phyloP scores from a whole-genome alignment of 2,888 invertebrate species.

The Lithodes maja region DNA sequence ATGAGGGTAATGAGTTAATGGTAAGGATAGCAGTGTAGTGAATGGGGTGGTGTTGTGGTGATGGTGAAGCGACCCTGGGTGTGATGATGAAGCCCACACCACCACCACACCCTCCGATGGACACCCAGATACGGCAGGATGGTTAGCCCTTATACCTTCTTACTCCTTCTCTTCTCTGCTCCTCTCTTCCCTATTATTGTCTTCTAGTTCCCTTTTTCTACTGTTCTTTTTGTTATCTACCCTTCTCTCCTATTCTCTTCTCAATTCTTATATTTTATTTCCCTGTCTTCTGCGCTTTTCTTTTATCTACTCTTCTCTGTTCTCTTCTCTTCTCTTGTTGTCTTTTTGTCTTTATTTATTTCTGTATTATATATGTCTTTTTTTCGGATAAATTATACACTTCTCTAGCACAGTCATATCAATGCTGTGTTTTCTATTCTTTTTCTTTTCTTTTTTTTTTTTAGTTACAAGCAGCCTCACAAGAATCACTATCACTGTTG shows the following conservation, averaged over 20 bases:
- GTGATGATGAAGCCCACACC: slow-evolving; percentile 4
- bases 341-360: neutral
- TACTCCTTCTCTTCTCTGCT: neutral
- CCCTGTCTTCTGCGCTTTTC: neutral
- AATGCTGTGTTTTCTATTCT: no score
- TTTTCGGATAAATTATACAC: no score
- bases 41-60: neutral
- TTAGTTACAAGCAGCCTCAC: no score
- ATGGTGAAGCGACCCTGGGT: neutral
- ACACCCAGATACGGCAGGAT: slow-evolving; percentile 1
- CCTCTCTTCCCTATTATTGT: neutral
- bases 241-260: neutral
- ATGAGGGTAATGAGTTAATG: neutral
- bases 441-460: no score
- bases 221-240: neutral
- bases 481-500: no score
- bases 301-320: neutral
- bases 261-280: no score
- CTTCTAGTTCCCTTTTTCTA: neutral
- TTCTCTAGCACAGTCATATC: no score
- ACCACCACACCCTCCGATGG: slow-evolving; percentile 12
- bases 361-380: no score
- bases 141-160: neutral
- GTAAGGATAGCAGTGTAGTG: neutral
- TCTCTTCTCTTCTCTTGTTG: neutral